Conservation (phyloP, 2,113 vertebrate species). For the Cebidichthys violaceus region DNA sequence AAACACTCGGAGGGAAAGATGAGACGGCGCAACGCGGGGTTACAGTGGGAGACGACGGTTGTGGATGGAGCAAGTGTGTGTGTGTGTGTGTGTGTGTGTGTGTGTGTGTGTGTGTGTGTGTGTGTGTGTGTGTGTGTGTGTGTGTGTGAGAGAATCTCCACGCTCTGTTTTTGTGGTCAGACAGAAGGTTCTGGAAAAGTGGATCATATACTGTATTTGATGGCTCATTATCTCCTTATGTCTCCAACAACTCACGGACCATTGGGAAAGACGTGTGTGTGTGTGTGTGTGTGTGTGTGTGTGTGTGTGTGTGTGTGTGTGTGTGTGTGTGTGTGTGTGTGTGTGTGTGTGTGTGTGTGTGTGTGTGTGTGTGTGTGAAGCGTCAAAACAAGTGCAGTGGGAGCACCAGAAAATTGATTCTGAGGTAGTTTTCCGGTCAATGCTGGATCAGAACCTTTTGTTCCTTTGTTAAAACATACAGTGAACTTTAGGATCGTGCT, state of each 20-base stretch:
- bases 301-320: conserved; percentile 30
- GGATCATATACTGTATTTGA: conserved; percentile 62
- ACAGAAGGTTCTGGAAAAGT: conserved; percentile 73
- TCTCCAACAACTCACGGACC: conserved; percentile 63
- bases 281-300: conserved; percentile 29
- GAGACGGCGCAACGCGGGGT: conserved; percentile 20
- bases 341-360: conserved; percentile 30
- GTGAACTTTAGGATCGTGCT: not conserved
- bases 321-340: not conserved
- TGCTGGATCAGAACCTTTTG: not conserved
- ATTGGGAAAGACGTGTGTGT: conserved; percentile 26
- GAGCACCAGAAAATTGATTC: not conserved
- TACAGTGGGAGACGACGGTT: conserved; percentile 7
- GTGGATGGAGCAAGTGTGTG: conserved; percentile 39
- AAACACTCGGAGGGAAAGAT: conserved; percentile 36
- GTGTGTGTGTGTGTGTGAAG: not conserved
- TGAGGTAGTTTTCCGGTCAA: not conserved
- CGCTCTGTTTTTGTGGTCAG: conserved; percentile 68
- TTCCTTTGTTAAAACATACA: not conserved
- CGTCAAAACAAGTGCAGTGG: not conserved
- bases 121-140: conserved; percentile 16
- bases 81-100: conserved; percentile 32
- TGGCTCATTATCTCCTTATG: conserved; percentile 73
- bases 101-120: conserved; percentile 23
- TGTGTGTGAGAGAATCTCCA: conserved; percentile 25